A percentile compares a stretch with the other conserved stretches of the same genome.
Conservation (phyloP, 2,797 vertebrate species). For the Microtus agrestis region DNA sequence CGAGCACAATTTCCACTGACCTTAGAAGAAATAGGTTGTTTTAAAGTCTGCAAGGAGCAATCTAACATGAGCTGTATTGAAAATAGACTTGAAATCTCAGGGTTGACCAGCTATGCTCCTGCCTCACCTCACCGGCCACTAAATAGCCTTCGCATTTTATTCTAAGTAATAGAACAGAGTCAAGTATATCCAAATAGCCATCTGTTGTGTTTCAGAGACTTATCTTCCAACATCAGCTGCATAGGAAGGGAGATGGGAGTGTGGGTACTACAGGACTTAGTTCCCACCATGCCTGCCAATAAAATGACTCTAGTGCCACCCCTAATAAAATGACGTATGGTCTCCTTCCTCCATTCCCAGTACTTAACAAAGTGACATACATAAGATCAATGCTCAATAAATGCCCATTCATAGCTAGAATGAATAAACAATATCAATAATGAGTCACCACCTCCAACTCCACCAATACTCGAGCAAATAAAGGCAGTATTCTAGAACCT, state of each 20-base stretch:
- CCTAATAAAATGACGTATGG: slow-evolving; percentile 5
- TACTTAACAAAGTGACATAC: neutral
- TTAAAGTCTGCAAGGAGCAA: slow-evolving; percentile 45
- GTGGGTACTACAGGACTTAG: neutral
- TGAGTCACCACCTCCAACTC: neutral
- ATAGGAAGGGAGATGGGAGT: neutral
- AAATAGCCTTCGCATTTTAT: neutral
- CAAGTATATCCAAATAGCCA: neutral
- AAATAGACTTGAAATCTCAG: slow-evolving; percentile 44
- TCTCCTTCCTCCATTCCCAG: neutral
- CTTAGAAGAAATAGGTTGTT: slow-evolving; percentile 59
- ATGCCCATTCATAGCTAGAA: neutral
- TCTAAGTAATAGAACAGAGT: slow-evolving; percentile 13
- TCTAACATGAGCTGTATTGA: slow-evolving; percentile 34
- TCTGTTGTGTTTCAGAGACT: neutral
- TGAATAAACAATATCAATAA: slow-evolving; percentile 13
- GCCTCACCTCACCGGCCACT: neutral
- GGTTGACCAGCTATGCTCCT: neutral
- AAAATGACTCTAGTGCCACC: neutral
- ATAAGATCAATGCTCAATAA: neutral
- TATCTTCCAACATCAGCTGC: neutral
- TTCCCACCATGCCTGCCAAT: neutral
- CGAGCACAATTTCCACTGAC: slow-evolving; percentile 33
- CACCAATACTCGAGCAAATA: neutral
- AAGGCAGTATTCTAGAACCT: neutral